Evolutionary conservation across 1,140 invertebrate genomes (phyloP).

Genomic region (Procambarus clarkii): DNA sequence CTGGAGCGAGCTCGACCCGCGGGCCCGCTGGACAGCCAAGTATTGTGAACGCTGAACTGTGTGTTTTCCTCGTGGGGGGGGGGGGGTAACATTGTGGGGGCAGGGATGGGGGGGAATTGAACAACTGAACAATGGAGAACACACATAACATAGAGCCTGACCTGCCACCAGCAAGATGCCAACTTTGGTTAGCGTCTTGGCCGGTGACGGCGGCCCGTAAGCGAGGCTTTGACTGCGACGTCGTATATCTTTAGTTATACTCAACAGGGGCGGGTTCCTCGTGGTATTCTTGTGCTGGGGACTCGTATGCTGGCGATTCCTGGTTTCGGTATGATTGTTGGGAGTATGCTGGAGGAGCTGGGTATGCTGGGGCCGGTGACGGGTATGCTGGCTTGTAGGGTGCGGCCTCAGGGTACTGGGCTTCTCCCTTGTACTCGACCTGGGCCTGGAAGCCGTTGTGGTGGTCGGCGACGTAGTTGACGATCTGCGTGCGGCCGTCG

Average conservation of each 20-base stretch:
- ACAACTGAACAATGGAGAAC: too few relatives aligned
- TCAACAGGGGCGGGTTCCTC: neutral
- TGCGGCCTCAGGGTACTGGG: slow-evolving; percentile 72
- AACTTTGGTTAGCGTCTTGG: neutral
- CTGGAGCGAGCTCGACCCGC: neutral
- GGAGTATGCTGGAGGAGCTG: neutral
- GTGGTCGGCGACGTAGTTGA: slow-evolving; percentile 69
- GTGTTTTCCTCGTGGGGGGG: neutral
- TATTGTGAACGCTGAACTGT: neutral
- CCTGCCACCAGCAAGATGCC: neutral
- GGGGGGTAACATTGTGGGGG: too few relatives aligned
- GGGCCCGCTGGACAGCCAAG: neutral
- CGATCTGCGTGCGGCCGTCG: slow-evolving; percentile 72
- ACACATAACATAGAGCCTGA: neutral
- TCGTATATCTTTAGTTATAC: neutral
- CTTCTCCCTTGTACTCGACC: slow-evolving; percentile 75
- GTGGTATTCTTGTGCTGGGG: neutral
- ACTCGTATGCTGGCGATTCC: neutral
- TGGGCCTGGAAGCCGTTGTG: slow-evolving; percentile 75
- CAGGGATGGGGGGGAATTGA: too few relatives aligned
- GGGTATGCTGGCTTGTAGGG: neutral
- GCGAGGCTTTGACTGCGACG: neutral
- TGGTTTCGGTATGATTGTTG: neutral
- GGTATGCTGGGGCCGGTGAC: neutral
- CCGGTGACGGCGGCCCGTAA: neutral